phyloP scores from a whole-genome alignment of 92 coral and sea anemone species.

The Nematostella vectensis region DNA sequence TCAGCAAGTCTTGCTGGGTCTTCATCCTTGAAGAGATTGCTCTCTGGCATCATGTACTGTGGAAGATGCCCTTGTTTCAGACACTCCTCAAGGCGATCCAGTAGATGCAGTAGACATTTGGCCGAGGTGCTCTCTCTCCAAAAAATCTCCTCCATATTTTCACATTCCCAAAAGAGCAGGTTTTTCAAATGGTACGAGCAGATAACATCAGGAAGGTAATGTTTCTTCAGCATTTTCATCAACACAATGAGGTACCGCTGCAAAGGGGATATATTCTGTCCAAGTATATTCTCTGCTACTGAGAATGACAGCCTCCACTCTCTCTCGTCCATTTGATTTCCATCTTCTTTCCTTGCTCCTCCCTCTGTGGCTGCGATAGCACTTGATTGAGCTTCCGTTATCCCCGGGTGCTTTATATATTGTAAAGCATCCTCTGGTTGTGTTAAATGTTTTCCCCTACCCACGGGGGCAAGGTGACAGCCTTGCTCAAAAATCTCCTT shows the following conservation, averaged over 20 bases:
- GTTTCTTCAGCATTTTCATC: constrained; percentile 53
- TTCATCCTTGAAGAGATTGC: constrained; percentile 57
- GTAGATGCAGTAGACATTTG: constrained; percentile 38
- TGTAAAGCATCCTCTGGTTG: constrained; percentile 36
- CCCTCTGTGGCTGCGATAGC: not conserved
- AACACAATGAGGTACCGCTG: constrained; percentile 63
- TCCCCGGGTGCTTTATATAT: constrained; percentile 33
- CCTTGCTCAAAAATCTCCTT: constrained; percentile 63
- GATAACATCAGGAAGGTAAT: constrained; percentile 50
- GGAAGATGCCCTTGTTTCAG: constrained; percentile 39
- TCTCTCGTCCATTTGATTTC: constrained; percentile 44
- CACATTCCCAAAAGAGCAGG: constrained; percentile 71
- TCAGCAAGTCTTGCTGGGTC: constrained; percentile 43
- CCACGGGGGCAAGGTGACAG: constrained; percentile 77
- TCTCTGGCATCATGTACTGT: constrained; percentile 59
- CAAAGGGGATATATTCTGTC: constrained; percentile 61
- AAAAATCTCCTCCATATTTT: constrained; percentile 27
- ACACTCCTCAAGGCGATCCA: constrained; percentile 69
- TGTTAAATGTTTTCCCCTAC: constrained; percentile 48
- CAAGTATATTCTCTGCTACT: constrained; percentile 72
- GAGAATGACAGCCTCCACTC: constrained; percentile 77
- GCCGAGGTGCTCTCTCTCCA: constrained; percentile 69
- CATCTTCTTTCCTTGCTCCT: not conserved
- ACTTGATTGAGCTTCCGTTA: not conserved
- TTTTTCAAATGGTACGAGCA: constrained; percentile 59